These are phyloP conservation scores for Ploceus nigricollis DNA, from an alignment of 2,113 vertebrate genomes.

Conservation along the genomic window DNA sequence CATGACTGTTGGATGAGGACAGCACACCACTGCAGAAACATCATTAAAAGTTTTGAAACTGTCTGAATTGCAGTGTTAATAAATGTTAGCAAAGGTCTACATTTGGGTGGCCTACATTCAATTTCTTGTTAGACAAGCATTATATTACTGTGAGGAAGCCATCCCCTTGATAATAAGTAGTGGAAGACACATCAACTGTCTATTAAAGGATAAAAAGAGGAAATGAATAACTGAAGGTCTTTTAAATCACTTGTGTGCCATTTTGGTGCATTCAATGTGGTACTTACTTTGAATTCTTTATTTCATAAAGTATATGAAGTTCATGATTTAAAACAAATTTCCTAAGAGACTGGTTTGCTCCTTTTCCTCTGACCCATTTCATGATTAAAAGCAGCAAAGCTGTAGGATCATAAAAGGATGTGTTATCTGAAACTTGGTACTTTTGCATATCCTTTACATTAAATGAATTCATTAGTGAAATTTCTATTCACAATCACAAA, in stretches of 20 bases:
- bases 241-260: conserved; percentile 60
- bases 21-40: conserved; percentile 26
- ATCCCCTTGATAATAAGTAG: conserved; percentile 34
- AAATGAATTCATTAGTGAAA: neutral
- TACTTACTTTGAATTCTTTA: conserved; percentile 51
- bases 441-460: neutral
- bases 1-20: neutral
- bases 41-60: conserved; percentile 12
- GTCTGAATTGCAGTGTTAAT: neutral
- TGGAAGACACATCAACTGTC: conserved; percentile 43
- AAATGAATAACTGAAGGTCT: conserved; percentile 64
- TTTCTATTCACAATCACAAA: conserved; percentile 13
- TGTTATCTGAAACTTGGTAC: neutral
- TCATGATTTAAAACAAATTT: conserved; percentile 37
- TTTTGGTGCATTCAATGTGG: conserved; percentile 43
- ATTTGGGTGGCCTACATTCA: conserved; percentile 36
- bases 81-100: conserved; percentile 25
- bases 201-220: conserved; percentile 54
- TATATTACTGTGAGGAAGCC: conserved; percentile 5
- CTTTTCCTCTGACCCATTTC: neutral
- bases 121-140: conserved; percentile 61
- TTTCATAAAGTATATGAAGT: neutral
- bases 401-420: neutral
- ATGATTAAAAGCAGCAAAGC: neutral
- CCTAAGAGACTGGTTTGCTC: conserved; percentile 18